A percentile compares a stretch with the other conserved stretches of the same genome.
phyloP scores from a whole-genome alignment of 2,888 invertebrate species.

The Pharmacophagus antenor region DNA sequence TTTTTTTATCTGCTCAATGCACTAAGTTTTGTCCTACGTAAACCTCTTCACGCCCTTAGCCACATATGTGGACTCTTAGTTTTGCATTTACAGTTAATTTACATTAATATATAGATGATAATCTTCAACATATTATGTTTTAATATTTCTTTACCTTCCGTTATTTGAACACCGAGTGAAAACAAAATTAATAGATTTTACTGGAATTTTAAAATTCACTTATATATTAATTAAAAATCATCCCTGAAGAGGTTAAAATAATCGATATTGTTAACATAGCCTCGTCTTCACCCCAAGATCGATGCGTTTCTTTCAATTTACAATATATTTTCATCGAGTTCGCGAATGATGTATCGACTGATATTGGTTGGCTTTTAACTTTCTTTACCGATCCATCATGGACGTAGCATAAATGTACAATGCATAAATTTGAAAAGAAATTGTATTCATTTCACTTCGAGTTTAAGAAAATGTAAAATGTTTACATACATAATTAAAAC shows the following conservation, averaged over 20 bases:
- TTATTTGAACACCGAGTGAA: too few relatives aligned
- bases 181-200: too few relatives aligned
- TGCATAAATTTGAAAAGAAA: background rate
- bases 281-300: background rate
- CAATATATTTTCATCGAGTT: slow-evolving; percentile 1
- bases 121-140: too few relatives aligned
- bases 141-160: too few relatives aligned
- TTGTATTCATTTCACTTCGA: background rate
- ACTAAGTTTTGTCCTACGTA: too few relatives aligned
- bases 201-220: too few relatives aligned
- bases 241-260: background rate
- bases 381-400: slow-evolving; percentile 22
- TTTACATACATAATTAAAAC: too few relatives aligned
- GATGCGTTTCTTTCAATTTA: slow-evolving; percentile 4
- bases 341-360: slow-evolving; percentile 24
- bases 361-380: slow-evolving; percentile 18
- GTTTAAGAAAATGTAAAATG: background rate
- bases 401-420: background rate
- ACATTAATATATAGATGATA: too few relatives aligned
- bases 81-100: too few relatives aligned
- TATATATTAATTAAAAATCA: background rate
- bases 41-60: too few relatives aligned
- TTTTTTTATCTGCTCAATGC: too few relatives aligned
- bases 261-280: background rate
- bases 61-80: too few relatives aligned